Evolutionary conservation across 2,888 invertebrate genomes (phyloP).

Genomic region (Dryobota labecula): DNA sequence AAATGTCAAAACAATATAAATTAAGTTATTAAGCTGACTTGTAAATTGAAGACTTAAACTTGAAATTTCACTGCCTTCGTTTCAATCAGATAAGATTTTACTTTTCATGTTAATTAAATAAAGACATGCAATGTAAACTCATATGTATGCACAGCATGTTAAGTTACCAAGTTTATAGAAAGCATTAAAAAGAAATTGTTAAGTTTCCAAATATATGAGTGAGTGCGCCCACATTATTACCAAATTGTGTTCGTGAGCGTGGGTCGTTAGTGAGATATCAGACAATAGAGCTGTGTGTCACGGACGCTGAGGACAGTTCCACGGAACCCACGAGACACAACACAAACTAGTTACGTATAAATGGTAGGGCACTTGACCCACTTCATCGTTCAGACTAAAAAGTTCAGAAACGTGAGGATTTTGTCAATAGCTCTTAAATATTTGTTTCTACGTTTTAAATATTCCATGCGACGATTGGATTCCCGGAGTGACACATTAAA

Average conservation of each 20-base stretch:
- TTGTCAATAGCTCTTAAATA: conserved; percentile 52
- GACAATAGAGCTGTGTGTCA: conserved; percentile 64
- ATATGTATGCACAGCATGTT: conserved; percentile 28
- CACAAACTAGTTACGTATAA: conserved; percentile 48
- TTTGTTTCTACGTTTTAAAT: conserved; percentile 39
- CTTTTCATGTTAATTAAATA: conserved; percentile 28
- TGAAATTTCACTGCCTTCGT: conserved; percentile 11
- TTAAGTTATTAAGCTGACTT: conserved; percentile 10
- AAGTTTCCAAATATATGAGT: conserved; percentile 56
- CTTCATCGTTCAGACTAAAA: conserved; percentile 50
- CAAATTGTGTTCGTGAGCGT: conserved; percentile 60
- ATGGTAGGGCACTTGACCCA: conserved; percentile 60
- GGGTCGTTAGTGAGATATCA: conserved; percentile 57
- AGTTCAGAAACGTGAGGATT: conserved; percentile 61
- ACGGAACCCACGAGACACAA: conserved; percentile 53
- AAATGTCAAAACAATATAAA: conserved; percentile 34
- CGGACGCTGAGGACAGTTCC: conserved; percentile 60
- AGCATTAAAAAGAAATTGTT: conserved; percentile 44
- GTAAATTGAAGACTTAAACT: conserved; percentile 7
- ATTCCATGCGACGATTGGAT: conserved; percentile 42
- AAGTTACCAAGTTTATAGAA: conserved; percentile 38
- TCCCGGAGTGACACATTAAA: conserved; percentile 31
- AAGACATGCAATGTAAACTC: conserved; percentile 21
- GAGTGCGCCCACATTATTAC: conserved; percentile 48
- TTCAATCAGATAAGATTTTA: conserved; percentile 33